Conservation (phyloP, 2,113 vertebrate species). For the Rousettus leschenaultii region DNA sequence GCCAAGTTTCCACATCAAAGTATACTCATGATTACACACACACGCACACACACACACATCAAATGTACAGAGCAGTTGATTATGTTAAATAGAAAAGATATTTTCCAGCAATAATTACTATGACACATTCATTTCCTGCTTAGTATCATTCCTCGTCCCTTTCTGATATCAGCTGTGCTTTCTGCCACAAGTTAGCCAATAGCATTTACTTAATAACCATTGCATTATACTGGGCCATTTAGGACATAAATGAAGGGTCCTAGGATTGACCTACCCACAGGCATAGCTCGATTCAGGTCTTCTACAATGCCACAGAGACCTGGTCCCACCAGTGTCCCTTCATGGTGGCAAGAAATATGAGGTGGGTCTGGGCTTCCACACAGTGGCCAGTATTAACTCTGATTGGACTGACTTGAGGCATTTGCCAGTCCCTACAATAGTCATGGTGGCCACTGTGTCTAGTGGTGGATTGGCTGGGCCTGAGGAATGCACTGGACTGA, state of each 20-base stretch:
- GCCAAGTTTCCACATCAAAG: slow-evolving; percentile 16
- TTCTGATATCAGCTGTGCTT: not conserved
- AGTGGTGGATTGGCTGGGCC: not conserved
- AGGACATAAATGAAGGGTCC: not conserved
- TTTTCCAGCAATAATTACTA: not conserved
- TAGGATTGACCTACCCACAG: not conserved
- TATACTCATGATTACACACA: not conserved
- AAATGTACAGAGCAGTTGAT: not conserved
- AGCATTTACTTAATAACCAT: not conserved
- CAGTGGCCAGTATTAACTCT: not conserved
- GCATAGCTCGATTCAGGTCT: not conserved
- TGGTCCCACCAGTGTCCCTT: not conserved
- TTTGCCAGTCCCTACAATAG: not conserved
- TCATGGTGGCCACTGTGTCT: not conserved
- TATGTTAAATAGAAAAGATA: not conserved
- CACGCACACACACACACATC: not conserved
- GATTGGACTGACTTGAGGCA: not conserved
- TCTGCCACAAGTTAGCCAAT: not conserved
- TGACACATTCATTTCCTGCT: not conserved
- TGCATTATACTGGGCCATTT: not conserved
- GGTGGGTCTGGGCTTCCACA: not conserved
- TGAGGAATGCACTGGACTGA: not conserved
- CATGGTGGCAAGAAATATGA: not conserved
- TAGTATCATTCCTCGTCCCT: not conserved
- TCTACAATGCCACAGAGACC: not conserved